Base-by-base conservation (phyloP, 2,113 vertebrate genomes). In the Monopterus albus region DNA sequence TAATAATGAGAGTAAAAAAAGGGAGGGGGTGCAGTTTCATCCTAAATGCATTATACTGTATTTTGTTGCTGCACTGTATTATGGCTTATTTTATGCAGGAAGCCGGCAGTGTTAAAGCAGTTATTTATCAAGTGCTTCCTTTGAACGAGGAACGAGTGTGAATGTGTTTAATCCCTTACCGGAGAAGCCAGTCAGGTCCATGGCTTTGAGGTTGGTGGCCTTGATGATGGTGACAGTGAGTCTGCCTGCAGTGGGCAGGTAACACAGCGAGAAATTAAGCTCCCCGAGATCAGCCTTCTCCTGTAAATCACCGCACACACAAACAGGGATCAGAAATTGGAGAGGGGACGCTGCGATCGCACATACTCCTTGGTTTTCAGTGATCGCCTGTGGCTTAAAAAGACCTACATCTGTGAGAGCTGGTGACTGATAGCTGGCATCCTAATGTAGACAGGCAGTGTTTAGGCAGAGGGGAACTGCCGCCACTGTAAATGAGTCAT, bases 281-380 rank as follows among this genome's bases (percentile, higher is more conserved):
- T 98, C 96, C 60, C 96, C 96, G n/a, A 98, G 92, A 74, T 98
- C 96, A 5, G 95, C 96, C 87, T 97, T 98, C 84, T 98, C 96
- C 96, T 97, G 92, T 55, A 59, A 72, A 75, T 76, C 64, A 79
- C 49, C 67, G 75, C 72, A 75, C 43, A 76, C 38, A 81, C 58
- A 78, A 36, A 75, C 33, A 38, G 28, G 28, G 49, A 75, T 79
- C 25, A 88, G 74, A 66, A 61, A 50, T n/a, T 18, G 6, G 21
- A 71, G 35, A 47, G 1, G 28, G 25, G 52, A 17, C 3, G 5
- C 21, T 35, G 31, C 12, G 28, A 52, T 69, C 66, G 38, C 75
- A 60, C 51, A 62, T 0, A 56, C 38, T 13, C 29, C 43, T 21
- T 31, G 17, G 52, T 45, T 51, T 38, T 40, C 21, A 20, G 14